Evolutionary conservation across 2,113 vertebrate genomes (phyloP).

Genomic region (Tapirus terrestris): DNA sequence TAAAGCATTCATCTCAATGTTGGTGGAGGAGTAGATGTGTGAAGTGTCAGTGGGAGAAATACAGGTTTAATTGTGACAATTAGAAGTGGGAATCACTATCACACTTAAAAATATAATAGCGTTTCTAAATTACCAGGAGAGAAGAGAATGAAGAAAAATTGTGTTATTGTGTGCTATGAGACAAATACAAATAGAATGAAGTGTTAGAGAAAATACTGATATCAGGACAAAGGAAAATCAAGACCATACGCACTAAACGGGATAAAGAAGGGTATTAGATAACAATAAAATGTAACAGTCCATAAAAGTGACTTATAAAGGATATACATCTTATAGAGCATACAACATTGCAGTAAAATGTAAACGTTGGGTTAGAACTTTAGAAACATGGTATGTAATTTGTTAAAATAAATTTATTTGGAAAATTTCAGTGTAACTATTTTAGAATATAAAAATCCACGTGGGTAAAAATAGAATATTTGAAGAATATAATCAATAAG

Average conservation of each 20-base stretch:
- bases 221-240: neutral
- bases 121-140: neutral
- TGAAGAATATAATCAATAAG: constrained; percentile 1
- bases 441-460: neutral
- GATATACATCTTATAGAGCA: neutral
- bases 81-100: neutral
- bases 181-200: neutral
- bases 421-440: neutral
- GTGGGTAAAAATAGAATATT: neutral
- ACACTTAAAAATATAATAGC: neutral
- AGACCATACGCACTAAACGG: neutral
- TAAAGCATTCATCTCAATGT: neutral
- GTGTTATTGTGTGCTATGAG: neutral
- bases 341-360: neutral
- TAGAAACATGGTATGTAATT: neutral
- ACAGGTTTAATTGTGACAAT: neutral
- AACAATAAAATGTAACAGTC: neutral
- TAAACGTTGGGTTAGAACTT: neutral
- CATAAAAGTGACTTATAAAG: neutral
- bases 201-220: neutral
- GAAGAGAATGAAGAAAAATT: neutral
- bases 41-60: neutral
- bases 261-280: neutral
- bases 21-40: accelerated
- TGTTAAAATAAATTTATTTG: constrained; percentile 27